These are phyloP conservation scores for Microcebus lehilahytsara DNA, from an alignment of 2,113 vertebrate species.

Conservation along the genomic window DNA sequence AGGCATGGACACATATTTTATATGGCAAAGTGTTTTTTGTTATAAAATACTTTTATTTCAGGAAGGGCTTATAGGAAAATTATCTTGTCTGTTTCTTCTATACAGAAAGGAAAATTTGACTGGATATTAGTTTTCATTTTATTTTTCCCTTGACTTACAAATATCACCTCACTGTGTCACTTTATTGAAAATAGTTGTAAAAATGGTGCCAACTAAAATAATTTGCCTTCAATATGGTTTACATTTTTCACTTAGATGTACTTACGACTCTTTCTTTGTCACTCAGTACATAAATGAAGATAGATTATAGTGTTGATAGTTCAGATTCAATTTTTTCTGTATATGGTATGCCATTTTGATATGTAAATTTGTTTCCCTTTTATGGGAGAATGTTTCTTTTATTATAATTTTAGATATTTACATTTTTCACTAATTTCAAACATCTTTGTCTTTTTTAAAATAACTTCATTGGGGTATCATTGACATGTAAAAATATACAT, in stretches of 20 bases:
- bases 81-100: neutral
- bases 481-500: neutral
- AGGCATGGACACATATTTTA: neutral
- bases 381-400: neutral
- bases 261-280: neutral
- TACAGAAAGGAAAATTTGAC: neutral
- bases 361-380: neutral
- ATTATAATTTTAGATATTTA: neutral
- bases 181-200: neutral
- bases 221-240: neutral
- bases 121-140: neutral
- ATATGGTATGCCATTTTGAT: neutral
- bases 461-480: neutral
- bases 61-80: neutral
- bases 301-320: neutral
- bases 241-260: neutral
- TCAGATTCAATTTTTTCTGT: neutral
- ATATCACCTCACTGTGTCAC: neutral
- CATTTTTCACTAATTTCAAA: neutral
- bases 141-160: neutral
- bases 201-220: neutral
- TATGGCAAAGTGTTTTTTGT: neutral
- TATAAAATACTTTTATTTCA: neutral
- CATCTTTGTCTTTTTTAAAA: neutral
- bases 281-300: neutral